Conservation (phyloP, 2,888 invertebrate species). For the Dynastes maya region DNA sequence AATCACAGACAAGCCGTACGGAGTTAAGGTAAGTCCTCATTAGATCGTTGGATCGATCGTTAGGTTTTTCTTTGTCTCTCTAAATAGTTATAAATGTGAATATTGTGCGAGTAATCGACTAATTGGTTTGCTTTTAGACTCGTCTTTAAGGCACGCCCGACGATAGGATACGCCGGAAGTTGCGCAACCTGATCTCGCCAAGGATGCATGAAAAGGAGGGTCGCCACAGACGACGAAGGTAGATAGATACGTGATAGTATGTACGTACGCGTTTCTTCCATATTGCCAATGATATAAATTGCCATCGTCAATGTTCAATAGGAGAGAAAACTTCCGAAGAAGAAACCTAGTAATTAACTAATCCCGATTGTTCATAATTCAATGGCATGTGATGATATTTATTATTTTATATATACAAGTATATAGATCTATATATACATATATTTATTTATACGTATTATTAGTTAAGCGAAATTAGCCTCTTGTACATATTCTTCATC, state of each 20-base stretch:
- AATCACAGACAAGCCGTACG: too few species aligned
- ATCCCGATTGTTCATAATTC: slow-evolving; percentile 48
- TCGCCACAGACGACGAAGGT: too few species aligned
- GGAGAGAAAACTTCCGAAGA: slow-evolving; percentile 3
- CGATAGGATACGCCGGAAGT: slow-evolving; percentile 34
- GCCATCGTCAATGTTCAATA: slow-evolving; percentile 29
- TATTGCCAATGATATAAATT: slow-evolving; percentile 36
- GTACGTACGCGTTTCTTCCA: slow-evolving; percentile 29
- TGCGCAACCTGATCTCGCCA: slow-evolving; percentile 21
- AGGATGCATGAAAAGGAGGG: slow-evolving; percentile 25
- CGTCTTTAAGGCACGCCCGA: slow-evolving; percentile 49
- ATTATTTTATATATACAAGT: slow-evolving; percentile 42
- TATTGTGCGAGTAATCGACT: too few species aligned
- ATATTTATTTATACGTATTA: slow-evolving; percentile 25
- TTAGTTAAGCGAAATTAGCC: slow-evolving; percentile 5
- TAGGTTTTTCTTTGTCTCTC: too few species aligned
- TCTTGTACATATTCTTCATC: background rate
- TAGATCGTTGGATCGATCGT: too few species aligned
- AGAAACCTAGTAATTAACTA: slow-evolving; percentile 24
- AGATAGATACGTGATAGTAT: background rate
- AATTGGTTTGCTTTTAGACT: slow-evolving; percentile 48
- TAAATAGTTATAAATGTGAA: too few species aligned
- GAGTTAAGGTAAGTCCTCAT: too few species aligned
- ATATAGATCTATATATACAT: slow-evolving; percentile 49
- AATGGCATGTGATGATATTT: slow-evolving; percentile 45